phyloP scores from a whole-genome alignment of 2,113 vertebrate species.

The Casuarius casuarius region DNA sequence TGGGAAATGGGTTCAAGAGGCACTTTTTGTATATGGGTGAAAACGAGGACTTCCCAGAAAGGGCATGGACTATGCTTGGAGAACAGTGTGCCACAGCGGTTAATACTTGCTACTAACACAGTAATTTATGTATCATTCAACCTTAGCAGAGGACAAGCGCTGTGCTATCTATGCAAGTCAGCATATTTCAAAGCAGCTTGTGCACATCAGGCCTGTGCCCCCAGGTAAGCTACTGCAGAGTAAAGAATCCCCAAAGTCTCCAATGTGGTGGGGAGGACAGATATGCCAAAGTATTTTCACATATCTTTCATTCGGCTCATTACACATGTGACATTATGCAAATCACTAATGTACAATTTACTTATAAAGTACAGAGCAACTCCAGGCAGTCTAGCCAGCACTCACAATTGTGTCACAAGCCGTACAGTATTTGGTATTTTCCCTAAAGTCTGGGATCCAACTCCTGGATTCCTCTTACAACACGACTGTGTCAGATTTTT shows the following conservation, averaged over 20 bases:
- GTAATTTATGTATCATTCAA: too few relatives aligned
- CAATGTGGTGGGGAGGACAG: not conserved
- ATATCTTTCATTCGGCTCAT: fast-evolving
- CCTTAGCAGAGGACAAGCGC: too few relatives aligned
- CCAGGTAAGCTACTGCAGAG: not conserved
- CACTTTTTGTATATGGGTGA: not conserved
- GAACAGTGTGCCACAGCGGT: too few relatives aligned
- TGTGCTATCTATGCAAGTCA: too few relatives aligned
- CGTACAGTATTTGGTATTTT: fast-evolving
- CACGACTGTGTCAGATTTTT: not conserved
- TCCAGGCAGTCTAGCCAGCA: fast-evolving
- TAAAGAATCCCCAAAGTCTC: not conserved
- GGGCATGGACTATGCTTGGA: too few relatives aligned
- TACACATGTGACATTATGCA: fast-evolving
- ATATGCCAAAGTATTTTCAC: not conserved
- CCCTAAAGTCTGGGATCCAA: not conserved
- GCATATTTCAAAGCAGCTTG: too few relatives aligned
- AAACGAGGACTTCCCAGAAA: too few relatives aligned
- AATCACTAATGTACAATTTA: too few relatives aligned
- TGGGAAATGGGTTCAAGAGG: not conserved
- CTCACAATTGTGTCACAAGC: not conserved
- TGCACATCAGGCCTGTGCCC: not conserved
- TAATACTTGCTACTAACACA: too few relatives aligned
- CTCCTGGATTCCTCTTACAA: too few relatives aligned
- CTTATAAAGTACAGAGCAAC: not conserved